Percentiles rank a stretch among this genome's conserved stretches.
phyloP scores from a whole-genome alignment of 1,140 invertebrate genomes.

The Platorchestia sp. region DNA sequence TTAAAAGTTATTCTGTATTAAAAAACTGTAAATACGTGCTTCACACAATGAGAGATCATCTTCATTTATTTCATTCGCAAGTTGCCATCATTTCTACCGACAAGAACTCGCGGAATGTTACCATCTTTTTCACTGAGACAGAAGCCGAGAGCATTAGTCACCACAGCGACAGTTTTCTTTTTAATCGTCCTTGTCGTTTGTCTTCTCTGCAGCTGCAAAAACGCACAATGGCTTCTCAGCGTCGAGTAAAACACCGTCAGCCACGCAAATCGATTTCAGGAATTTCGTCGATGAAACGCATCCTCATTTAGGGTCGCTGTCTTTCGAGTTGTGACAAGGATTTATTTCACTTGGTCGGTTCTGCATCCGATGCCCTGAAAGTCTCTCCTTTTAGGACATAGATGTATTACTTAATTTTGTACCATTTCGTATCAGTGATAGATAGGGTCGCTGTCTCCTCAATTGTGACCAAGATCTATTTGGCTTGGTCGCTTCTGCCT shows the following conservation, averaged over 20 bases:
- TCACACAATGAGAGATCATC: no score
- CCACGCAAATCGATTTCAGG: neutral
- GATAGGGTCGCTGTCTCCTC: neutral
- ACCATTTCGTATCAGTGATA: no score
- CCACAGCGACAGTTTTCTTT: neutral
- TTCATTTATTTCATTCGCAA: neutral
- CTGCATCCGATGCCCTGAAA: neutral
- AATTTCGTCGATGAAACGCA: neutral
- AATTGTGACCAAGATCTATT: neutral
- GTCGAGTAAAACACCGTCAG: neutral
- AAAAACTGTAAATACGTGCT: no score
- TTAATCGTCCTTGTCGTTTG: conserved; percentile 20
- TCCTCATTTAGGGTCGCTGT: neutral
- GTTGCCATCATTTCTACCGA: neutral
- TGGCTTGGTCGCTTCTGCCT: neutral
- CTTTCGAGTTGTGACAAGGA: neutral
- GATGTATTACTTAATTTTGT: no score
- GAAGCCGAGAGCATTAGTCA: neutral
- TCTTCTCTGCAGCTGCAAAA: neutral
- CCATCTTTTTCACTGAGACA: neutral
- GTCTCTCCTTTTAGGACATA: neutral
- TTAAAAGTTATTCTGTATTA: no score
- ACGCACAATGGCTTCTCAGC: neutral
- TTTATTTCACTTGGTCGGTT: neutral
- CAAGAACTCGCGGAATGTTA: neutral